Base-by-base conservation (phyloP, 2,888 invertebrate species). In the Xestia ashworthii region DNA sequence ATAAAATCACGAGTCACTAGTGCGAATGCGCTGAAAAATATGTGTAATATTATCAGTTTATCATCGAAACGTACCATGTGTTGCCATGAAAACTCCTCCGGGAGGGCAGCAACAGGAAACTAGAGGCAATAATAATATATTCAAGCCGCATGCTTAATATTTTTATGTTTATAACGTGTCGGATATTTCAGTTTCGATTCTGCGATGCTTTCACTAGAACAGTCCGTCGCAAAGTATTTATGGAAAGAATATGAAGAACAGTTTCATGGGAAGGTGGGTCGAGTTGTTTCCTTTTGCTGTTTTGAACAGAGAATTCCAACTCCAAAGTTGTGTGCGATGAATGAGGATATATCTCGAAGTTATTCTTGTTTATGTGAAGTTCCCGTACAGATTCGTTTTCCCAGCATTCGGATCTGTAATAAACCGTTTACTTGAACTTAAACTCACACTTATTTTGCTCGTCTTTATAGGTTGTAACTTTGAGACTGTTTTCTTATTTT, bases 391-490 rank as follows among this genome's bases (percentile, higher is more conserved):
- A 85, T 81, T 77, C 72, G 70, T 71, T 74, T 72, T 55, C 67
- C 71, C 48, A 66, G 50, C 69, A 85, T 74, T 76, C 62, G 50
- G 64, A 46, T 65, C 70, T 84, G 66, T 84, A 70, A 84, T 73
- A 84, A 84, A 72, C 75, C 46, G 66, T 84, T 83, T 64, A 76
- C 46, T 67, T 71, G 70, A 81, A 81, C 69, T 84, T 84, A 66
- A 73, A 73, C 50, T 72, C 19, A 48, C 58, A 62, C 71, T 80
- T 83, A 69, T 74, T 70, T 78, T n/a, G 3, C n/a, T 12, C 14
- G 46, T 66, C 38, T 62, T 71, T 71, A 25, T n/a, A 32, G 38
- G 25, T 82, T 69, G 19, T 64, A 65, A 71, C 46, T 83, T 78
- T 53, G 25, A 53, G 25, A 32, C 58, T 65, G n/a, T 65, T 22